Evolutionary conservation across 2,797 vertebrate species (phyloP).

Genomic region (Macroramphosus scolopax): DNA sequence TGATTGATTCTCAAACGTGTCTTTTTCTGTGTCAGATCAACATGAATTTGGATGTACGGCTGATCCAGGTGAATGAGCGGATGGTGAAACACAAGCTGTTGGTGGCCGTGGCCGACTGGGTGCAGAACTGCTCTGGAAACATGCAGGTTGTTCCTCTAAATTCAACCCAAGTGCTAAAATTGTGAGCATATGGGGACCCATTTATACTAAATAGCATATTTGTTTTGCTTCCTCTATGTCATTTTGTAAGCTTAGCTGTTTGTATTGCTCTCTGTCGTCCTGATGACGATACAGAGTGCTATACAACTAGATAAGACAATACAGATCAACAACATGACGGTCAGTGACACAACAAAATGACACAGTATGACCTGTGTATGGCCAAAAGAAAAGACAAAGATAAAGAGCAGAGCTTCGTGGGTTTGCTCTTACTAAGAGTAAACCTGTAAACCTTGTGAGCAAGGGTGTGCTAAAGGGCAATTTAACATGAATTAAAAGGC

Average conservation of each 20-base stretch:
- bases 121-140: constrained; percentile 71
- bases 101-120: constrained; percentile 76
- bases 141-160: constrained; percentile 66
- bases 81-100: constrained; percentile 73
- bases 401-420: no score
- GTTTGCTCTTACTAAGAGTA: no score
- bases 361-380: no score
- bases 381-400: no score
- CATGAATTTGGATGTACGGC: constrained; percentile 75
- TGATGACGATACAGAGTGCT: no score
- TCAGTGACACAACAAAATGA: no score
- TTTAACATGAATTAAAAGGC: no score
- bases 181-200: background rate
- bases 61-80: constrained; percentile 79
- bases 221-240: no score
- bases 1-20: constrained; percentile 4
- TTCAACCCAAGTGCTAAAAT: background rate
- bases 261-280: background rate
- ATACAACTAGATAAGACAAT: no score
- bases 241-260: background rate
- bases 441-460: no score
- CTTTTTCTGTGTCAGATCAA: constrained; percentile 69
- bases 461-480: no score
- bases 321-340: no score
- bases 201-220: background rate